These are phyloP conservation scores for Fragum fragum DNA, from an alignment of 2,888 invertebrate genomes.

Conservation along the genomic window DNA sequence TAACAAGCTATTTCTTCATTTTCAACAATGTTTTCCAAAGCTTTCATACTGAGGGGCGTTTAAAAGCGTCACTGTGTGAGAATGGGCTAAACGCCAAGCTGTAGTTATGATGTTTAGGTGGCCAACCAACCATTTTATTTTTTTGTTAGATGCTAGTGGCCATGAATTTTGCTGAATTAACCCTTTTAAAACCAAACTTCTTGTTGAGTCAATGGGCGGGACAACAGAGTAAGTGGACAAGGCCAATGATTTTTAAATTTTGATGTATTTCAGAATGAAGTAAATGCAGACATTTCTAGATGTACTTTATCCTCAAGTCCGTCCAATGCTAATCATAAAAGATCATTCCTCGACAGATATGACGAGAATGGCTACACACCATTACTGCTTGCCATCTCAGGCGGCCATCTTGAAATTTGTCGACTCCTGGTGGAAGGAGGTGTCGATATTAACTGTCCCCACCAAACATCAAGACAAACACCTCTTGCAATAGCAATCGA, in stretches of 20 bases:
- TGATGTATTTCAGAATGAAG: not conserved
- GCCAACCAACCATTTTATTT: too few relatives aligned
- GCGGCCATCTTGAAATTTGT: conserved; percentile 96
- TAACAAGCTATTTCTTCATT: too few relatives aligned
- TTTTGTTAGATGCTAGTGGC: too few relatives aligned
- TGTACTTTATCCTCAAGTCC: conserved; percentile 24
- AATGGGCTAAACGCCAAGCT: too few relatives aligned
- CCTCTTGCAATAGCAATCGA: conserved; percentile 95
- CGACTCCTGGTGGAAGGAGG: conserved; percentile 94
- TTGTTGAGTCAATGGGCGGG: too few relatives aligned
- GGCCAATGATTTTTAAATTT: conserved; percentile 1
- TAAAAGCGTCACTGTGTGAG: too few relatives aligned
- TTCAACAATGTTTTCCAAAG: too few relatives aligned
- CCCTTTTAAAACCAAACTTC: too few relatives aligned
- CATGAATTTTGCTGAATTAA: too few relatives aligned
- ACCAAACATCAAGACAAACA: conserved; percentile 88
- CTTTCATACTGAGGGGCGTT: too few relatives aligned
- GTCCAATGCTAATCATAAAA: not conserved
- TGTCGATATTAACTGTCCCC: conserved; percentile 93
- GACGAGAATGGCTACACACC: conserved; percentile 75
- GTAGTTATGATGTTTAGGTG: too few relatives aligned
- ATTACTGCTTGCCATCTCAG: conserved; percentile 69
- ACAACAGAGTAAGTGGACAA: too few relatives aligned
- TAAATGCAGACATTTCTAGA: conserved; percentile 13
- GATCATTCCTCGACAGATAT: conserved; percentile 43